Conservation (phyloP, 2,113 vertebrate genomes). For the Labrus mixtus region DNA sequence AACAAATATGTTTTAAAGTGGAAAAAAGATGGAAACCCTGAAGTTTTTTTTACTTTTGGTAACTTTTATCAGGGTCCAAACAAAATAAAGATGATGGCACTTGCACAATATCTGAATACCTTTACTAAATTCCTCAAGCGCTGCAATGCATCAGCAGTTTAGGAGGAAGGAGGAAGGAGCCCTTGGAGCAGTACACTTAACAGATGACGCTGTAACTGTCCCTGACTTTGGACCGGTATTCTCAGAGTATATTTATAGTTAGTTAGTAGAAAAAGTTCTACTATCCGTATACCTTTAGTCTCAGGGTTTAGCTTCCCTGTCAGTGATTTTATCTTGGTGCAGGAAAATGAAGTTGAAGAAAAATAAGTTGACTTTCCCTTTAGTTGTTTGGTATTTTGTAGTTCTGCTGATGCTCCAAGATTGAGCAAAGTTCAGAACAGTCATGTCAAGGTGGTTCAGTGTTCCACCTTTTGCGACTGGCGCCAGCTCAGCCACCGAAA, state of each 20-base stretch:
- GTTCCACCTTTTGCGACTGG: slow-evolving; percentile 50
- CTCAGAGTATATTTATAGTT: not conserved
- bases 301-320: not conserved
- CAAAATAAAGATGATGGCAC: not conserved
- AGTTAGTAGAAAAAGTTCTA: not conserved
- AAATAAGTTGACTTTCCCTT: slow-evolving; percentile 35
- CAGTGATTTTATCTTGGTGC: not conserved
- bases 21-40: no score
- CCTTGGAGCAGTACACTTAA: not conserved
- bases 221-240: not conserved
- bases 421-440: slow-evolving; percentile 62
- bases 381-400: slow-evolving; percentile 26
- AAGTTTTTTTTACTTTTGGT: not conserved
- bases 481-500: slow-evolving; percentile 55
- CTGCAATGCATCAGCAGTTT: not conserved
- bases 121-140: not conserved
- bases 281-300: not conserved
- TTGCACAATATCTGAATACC: not conserved
- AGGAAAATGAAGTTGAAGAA: slow-evolving; percentile 14
- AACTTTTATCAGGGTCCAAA: not conserved
- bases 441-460: slow-evolving; percentile 68
- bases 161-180: not conserved
- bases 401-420: slow-evolving; percentile 66
- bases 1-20: not conserved
- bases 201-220: not conserved